Base-by-base conservation (phyloP, 2,888 invertebrate genomes). In the Synergus laeviventris region DNA sequence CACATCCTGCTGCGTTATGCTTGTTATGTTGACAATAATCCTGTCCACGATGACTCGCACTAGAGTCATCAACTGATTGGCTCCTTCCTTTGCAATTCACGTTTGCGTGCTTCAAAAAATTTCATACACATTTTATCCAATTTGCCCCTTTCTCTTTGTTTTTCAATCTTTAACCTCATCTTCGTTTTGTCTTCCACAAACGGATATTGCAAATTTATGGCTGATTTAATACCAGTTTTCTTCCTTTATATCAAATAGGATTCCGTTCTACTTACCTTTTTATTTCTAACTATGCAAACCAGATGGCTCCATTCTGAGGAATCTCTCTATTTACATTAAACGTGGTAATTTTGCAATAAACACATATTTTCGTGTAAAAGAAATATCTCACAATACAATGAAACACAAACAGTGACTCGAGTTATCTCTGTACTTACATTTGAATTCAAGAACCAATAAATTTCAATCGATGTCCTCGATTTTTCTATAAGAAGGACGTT, bases 1-100 rank as follows among this genome's bases (percentile, higher is more conserved):
- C 82, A 77, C 82, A 83, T 85, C 84, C 84, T 85, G 83, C 78
- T 77, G 83, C 79, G 84, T 83, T 82, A 83, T 79, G 81, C 83
- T 87, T 80, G 83, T 86, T 85, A 83, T 81, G 81, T 79, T 81
- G 78, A 82, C 81, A 82, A 82, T 83, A 81, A 84, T 85, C 78
- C 81, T 81, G 81, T 75, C 73, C 79, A 81, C 80, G 82, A 76
- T 80, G 83, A 80, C 81, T 80, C 74, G 81, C 82, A 78, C 73
- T 74, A 77, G 66, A 61, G 76, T 78, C 80, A 78, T 81, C 78
- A 78, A 77, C 77, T 81, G 84, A 82, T 84, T 80, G 82, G 80
- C 81, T 78, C 73, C 78, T 84, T 85, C 82, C 84, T 78, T 18
- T 78, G 83, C 83, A 83, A 83, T 82, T 83, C 82, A 81, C 79